Base-by-base conservation (phyloP, 92 coral and sea anemone genomes). In the Micromussa lordhowensis region DNA sequence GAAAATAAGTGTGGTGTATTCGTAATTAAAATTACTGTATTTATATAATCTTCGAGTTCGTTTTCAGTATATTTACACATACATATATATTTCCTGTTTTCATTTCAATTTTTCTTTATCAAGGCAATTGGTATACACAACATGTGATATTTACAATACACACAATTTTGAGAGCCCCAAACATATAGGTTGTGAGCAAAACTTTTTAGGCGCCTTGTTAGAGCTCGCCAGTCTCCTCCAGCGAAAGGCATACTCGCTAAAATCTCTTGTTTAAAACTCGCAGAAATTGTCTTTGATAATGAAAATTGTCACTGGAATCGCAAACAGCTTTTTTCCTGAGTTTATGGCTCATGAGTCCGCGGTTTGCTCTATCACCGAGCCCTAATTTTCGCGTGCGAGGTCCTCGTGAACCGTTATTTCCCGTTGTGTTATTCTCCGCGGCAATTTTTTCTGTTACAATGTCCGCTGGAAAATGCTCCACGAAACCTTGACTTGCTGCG, bases 201-300 rank as follows among this genome's bases (percentile, higher is more conserved):
- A n/a, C n/a, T n/a, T n/a, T n/a, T n/a, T n/a, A n/a, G n/a, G n/a
- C n/a, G n/a, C n/a, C 35, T 28, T 16, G 35, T 11, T 5, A 35
- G 38, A 71, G 13, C 68, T 11, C 34, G 17, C 13, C 1, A 1
- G 12, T 34, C 36, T 73, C 0, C 44, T 30, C 78, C 5, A 34
- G 40, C 26, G 16, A 34, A 1, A 32, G 21, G 17, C n/a, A 35
- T 15, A 73, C 12, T 31, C 35, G 40, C 26, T 64, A 95, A 81
- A 95, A 93, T 31, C 98, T 82, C 84, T 95, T 95, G 86, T 93
- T 95, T 22, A 95, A 61, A 5, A 95, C 94, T 63, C 98, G 92
- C n/a, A 95, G 84, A 90, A 95, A 95, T 82, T 95, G 98, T 81
- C 98, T 89, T 82, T 95, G 98, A 49, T 95, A 95, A 75, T 95